phyloP scores from a whole-genome alignment of 2,113 vertebrate species.

The Ophiodon elongatus region DNA sequence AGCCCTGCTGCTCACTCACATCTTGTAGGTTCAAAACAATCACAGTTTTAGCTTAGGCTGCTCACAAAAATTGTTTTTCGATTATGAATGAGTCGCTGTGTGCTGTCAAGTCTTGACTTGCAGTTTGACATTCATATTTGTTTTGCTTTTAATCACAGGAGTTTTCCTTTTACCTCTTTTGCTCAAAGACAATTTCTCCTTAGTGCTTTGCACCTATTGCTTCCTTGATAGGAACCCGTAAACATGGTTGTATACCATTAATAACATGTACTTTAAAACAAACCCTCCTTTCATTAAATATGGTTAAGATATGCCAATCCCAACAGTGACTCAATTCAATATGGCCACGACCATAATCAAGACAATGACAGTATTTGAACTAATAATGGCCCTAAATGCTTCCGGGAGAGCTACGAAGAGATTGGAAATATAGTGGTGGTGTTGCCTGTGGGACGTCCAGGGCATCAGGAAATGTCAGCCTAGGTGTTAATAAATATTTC shows the following conservation, averaged over 20 bases:
- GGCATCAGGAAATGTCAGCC: conserved; percentile 1
- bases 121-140: not conserved
- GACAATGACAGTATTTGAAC: not conserved
- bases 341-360: not conserved
- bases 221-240: not conserved
- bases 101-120: conserved; percentile 10
- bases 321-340: not conserved
- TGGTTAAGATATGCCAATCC: not conserved
- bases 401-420: not conserved
- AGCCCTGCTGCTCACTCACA: conserved; percentile 48
- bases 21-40: conserved; percentile 42
- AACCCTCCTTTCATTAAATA: not conserved
- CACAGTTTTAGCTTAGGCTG: conserved; percentile 6
- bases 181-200: not conserved
- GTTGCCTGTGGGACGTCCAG: not conserved
- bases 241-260: not conserved
- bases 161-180: not conserved
- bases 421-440: not conserved
- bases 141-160: conserved; percentile 5
- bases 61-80: conserved; percentile 19
- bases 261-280: not conserved
- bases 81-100: conserved; percentile 7
- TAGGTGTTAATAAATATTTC: not conserved
- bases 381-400: not conserved
- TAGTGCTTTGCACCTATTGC: not conserved